These are phyloP conservation scores for Scaptomyza polygonia DNA, from an alignment of 2,888 invertebrate genomes.

Conservation along the genomic window DNA sequence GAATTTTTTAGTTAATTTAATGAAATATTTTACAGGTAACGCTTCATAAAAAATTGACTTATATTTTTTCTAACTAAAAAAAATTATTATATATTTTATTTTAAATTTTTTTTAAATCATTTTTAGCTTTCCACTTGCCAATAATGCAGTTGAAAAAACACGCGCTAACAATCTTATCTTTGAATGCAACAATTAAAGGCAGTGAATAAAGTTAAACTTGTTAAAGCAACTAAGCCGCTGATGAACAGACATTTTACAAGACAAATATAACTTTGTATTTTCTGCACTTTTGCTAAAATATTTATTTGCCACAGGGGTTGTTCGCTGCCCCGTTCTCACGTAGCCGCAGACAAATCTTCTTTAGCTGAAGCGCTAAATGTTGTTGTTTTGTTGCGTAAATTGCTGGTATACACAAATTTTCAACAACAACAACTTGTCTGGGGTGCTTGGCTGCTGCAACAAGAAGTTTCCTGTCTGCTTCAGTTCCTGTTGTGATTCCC, in stretches of 20 bases:
- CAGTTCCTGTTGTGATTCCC: constrained; percentile 2
- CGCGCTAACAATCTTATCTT: too few relatives aligned
- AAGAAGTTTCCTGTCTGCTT: constrained; percentile 24
- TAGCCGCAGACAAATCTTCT: constrained; percentile 27
- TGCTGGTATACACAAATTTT: constrained; percentile 27
- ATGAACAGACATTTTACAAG: constrained; percentile 13
- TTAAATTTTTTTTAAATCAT: neutral
- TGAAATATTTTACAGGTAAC: too few relatives aligned
- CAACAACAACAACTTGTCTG: constrained; percentile 47
- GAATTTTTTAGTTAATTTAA: too few relatives aligned
- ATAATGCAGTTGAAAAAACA: too few relatives aligned
- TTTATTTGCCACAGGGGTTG: constrained; percentile 21
- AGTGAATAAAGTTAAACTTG: neutral
- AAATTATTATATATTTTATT: too few relatives aligned
- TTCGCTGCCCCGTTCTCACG: neutral
- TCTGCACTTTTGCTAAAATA: constrained; percentile 18
- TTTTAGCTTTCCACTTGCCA: neutral
- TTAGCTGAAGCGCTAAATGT: constrained; percentile 26
- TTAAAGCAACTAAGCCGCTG: constrained; percentile 6
- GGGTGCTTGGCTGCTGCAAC: constrained; percentile 8
- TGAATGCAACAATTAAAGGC: neutral
- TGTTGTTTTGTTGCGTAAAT: constrained; percentile 6
- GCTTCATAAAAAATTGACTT: too few relatives aligned
- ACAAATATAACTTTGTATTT: constrained; percentile 3
- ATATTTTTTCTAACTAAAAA: too few relatives aligned